These are phyloP conservation scores for Leptinotarsa texana DNA, from an alignment of 1,140 invertebrate genomes.

Conservation along the genomic window DNA sequence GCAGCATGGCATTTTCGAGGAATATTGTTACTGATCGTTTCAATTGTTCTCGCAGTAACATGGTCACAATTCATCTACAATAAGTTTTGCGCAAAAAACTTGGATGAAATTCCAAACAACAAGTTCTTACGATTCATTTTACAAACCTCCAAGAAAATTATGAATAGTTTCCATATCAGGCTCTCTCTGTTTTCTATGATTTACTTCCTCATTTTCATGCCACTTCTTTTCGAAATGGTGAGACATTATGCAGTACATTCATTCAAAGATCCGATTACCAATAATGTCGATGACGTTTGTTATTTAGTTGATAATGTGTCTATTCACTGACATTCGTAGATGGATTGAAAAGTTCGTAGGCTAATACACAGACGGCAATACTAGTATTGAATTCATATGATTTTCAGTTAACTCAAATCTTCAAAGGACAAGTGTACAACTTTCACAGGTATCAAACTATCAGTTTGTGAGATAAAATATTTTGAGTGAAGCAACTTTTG, in stretches of 20 bases:
- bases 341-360: too few species aligned
- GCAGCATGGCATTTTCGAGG: constrained; percentile 57
- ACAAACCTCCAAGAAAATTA: constrained; percentile 59
- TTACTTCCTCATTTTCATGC: constrained; percentile 64
- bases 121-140: constrained; percentile 51
- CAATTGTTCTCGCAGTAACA: constrained; percentile 45
- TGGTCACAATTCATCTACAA: constrained; percentile 37
- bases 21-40: not conserved
- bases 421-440: too few species aligned
- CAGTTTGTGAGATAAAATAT: too few species aligned
- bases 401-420: too few species aligned
- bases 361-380: too few species aligned
- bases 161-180: constrained; percentile 66
- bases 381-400: too few species aligned
- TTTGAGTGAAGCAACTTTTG: too few species aligned
- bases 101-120: constrained; percentile 30
- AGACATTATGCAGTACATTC: constrained; percentile 19
- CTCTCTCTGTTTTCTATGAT: constrained; percentile 69
- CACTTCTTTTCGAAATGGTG: constrained; percentile 69
- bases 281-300: too few species aligned
- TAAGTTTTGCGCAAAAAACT: constrained; percentile 48
- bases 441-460: too few species aligned
- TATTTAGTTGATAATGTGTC: too few species aligned
- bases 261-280: too few species aligned
- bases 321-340: too few species aligned